These are phyloP conservation scores for Lacanobia wlatinum DNA, from an alignment of 2,888 invertebrate species.

Conservation along the genomic window DNA sequence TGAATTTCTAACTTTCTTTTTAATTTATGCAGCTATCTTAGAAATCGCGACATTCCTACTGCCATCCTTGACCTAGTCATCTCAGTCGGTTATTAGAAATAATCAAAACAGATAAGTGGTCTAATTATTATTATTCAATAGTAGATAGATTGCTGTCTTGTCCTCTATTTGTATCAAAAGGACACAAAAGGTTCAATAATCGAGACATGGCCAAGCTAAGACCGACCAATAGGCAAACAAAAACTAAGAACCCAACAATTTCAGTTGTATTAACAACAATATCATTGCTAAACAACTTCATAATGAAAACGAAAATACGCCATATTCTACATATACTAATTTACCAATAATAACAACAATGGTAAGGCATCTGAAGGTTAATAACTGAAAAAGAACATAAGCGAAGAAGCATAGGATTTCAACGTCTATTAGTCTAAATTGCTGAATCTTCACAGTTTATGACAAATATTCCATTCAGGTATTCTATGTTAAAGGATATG, in stretches of 20 bases:
- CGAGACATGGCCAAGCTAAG: not conserved
- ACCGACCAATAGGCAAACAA: not conserved
- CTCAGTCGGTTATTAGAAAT: not conserved
- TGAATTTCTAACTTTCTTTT: slow-evolving; percentile 36
- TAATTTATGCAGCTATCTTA: slow-evolving; percentile 37
- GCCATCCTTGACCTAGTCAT: slow-evolving; percentile 18
- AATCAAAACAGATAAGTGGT: slow-evolving; percentile 5
- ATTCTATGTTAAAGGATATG: not conserved
- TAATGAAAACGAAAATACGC: not conserved
- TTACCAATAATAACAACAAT: not conserved
- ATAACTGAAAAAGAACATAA: not conserved
- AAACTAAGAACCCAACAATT: not conserved
- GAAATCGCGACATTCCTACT: slow-evolving; percentile 17
- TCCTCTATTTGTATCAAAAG: slow-evolving; percentile 19
- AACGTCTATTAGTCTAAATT: not conserved
- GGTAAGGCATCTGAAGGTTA: not conserved
- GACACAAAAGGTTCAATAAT: slow-evolving; percentile 11
- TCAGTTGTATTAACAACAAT: too few relatives aligned
- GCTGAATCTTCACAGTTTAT: not conserved
- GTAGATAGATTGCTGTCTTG: slow-evolving; percentile 18
- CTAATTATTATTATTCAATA: slow-evolving; percentile 22
- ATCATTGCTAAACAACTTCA: not conserved
- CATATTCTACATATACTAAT: not conserved
- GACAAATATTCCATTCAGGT: not conserved
- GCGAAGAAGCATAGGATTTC: not conserved